Base-by-base conservation (phyloP, 2,888 invertebrate species). In the Lepidochitona cinerea region DNA sequence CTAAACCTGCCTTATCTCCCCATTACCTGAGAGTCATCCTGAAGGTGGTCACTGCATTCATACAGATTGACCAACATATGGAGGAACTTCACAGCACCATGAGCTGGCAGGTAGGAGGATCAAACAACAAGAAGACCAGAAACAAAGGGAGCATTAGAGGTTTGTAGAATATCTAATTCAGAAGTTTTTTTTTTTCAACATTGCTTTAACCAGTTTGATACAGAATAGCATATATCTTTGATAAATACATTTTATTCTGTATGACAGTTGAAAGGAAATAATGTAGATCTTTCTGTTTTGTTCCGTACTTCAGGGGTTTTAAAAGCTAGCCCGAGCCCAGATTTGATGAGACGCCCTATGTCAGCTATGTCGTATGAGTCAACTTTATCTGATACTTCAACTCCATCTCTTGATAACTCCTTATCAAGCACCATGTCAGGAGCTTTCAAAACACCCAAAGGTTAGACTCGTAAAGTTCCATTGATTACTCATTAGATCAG, bases 241-340 rank as follows among this genome's bases (percentile, higher is more conserved):
- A n/a, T n/a, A n/a, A n/a, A n/a, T n/a, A n/a, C n/a, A n/a, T n/a
- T n/a, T n/a, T n/a, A n/a, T n/a, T n/a, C n/a, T n/a, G n/a, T n/a
- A n/a, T n/a, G n/a, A n/a, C n/a, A n/a, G n/a, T n/a, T n/a, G n/a
- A n/a, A n/a, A n/a, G n/a, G n/a, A n/a, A n/a, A n/a, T n/a, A n/a
- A n/a, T n/a, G n/a, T n/a, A n/a, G n/a, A n/a, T n/a, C n/a, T n/a
- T n/a, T n/a, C n/a, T n/a, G n/a, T n/a, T n/a, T n/a, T n/a, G n/a
- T n/a, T n/a, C n/a, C n/a, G n/a, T n/a, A n/a, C n/a, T 80, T 7
- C 75, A 87, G 88, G 88, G 76, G 87, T 87, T 1, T 73, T 88
- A 73, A 88, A 88, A 73, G 80, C 87, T 6, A 83, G 83, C 67
- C 78, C 85, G 1, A 86, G 87, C 68, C 87, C 87, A 18, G 87